Evolutionary conservation across 2,888 invertebrate species (phyloP).

Genomic region (Portevinia maculata): DNA sequence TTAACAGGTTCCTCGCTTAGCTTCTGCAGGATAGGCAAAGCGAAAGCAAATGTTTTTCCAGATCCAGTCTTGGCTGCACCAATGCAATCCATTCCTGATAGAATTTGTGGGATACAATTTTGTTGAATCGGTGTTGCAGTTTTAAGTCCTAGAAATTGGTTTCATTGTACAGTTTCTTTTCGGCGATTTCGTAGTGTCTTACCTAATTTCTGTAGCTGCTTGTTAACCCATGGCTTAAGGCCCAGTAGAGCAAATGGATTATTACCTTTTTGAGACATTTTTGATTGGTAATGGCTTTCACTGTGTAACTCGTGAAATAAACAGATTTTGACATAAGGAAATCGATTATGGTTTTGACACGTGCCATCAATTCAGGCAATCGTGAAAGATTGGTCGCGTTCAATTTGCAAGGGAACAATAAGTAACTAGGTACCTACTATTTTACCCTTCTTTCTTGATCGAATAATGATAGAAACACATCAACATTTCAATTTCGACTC

Average conservation of each 20-base stretch:
- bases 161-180: too few relatives aligned
- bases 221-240: constrained; percentile 89
- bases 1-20: constrained; percentile 97
- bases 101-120: constrained; percentile 90
- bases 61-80: constrained; percentile 99
- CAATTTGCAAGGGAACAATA: too few relatives aligned
- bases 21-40: constrained; percentile 95
- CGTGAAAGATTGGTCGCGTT: too few relatives aligned
- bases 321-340: not conserved
- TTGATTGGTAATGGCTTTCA: too few relatives aligned
- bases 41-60: constrained; percentile 99
- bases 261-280: constrained; percentile 78
- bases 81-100: constrained; percentile 93
- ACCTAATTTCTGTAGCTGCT: constrained; percentile 89
- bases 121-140: constrained; percentile 92
- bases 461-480: too few relatives aligned
- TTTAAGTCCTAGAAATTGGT: constrained; percentile 86
- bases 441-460: too few relatives aligned
- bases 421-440: too few relatives aligned
- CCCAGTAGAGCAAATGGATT: constrained; percentile 86
- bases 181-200: constrained; percentile 69
- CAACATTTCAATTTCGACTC: too few relatives aligned
- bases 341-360: too few relatives aligned
- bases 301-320: too few relatives aligned
- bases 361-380: too few relatives aligned